Conservation (phyloP, 2,888 invertebrate species). For the Euzophera pinguis region DNA sequence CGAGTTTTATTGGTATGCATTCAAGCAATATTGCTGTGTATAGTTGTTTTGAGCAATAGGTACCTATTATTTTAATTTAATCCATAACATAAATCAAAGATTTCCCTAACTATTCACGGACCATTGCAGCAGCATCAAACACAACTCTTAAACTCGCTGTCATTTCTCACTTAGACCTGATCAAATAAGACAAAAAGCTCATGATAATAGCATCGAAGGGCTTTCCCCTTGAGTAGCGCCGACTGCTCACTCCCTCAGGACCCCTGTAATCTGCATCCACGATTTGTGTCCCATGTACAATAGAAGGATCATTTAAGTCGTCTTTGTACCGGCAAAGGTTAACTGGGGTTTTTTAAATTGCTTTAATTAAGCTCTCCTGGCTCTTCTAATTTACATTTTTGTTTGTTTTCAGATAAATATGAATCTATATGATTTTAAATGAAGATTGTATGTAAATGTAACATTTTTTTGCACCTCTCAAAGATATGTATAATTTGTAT, state of each 20-base stretch:
- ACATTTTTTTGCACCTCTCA: no score
- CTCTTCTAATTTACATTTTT: no score
- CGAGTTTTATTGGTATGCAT: no score
- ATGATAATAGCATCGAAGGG: constrained; percentile 29
- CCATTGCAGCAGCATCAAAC: constrained; percentile 1
- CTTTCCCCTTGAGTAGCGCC: constrained; percentile 22
- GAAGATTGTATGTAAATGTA: no score
- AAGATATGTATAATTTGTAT: no score
- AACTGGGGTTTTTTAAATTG: constrained; percentile 15
- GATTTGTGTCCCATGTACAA: constrained; percentile 34
- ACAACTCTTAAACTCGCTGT: constrained; percentile 3
- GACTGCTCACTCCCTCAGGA: constrained; percentile 34
- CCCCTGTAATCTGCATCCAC: constrained; percentile 38
- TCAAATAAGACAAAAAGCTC: constrained; percentile 35
- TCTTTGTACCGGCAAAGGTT: constrained; percentile 17
- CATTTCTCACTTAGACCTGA: constrained; percentile 11
- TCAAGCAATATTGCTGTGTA: no score
- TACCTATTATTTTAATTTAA: no score
- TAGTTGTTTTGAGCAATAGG: no score
- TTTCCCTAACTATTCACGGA: no score
- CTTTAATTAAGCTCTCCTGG: constrained; percentile 9
- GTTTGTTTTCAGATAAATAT: no score
- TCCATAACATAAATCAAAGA: neutral
- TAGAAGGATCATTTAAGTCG: constrained; percentile 20
- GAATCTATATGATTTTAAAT: no score